Evolutionary conservation across 2,113 vertebrate species (phyloP).

Genomic region (Puma concolor): DNA sequence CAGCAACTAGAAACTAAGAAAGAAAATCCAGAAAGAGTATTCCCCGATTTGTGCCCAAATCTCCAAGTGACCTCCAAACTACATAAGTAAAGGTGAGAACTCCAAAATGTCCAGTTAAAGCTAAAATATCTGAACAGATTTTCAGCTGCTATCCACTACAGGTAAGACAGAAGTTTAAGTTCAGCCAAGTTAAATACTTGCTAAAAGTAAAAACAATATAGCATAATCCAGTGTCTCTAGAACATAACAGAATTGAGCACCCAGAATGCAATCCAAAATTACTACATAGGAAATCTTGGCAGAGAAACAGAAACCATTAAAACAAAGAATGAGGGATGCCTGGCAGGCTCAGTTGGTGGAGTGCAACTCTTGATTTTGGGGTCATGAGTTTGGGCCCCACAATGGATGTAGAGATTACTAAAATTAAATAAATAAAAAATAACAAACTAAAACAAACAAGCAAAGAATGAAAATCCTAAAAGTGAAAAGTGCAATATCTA

Average conservation of each 20-base stretch:
- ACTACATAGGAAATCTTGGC: neutral
- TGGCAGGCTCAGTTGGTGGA: neutral
- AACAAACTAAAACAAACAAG: neutral
- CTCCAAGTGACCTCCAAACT: neutral
- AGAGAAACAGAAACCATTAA: slow-evolving; percentile 12
- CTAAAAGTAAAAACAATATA: slow-evolving; percentile 42
- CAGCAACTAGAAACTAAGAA: neutral
- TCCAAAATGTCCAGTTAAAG: neutral
- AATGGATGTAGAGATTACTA: neutral
- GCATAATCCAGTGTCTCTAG: neutral
- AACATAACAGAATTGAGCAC: neutral
- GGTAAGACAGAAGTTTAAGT: neutral
- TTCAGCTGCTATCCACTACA: neutral
- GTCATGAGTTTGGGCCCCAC: neutral
- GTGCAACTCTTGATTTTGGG: neutral
- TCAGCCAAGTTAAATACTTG: slow-evolving; percentile 35
- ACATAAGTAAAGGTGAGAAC: neutral
- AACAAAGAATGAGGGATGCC: neutral
- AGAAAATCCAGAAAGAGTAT: neutral
- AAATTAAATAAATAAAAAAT: neutral
- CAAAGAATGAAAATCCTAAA: neutral
- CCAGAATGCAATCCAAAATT: neutral
- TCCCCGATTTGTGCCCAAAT: neutral
- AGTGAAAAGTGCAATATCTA: neutral
- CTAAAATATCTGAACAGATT: slow-evolving; percentile 17